phyloP scores from a whole-genome alignment of 2,888 invertebrate species.

The Hanleya hanleyi region DNA sequence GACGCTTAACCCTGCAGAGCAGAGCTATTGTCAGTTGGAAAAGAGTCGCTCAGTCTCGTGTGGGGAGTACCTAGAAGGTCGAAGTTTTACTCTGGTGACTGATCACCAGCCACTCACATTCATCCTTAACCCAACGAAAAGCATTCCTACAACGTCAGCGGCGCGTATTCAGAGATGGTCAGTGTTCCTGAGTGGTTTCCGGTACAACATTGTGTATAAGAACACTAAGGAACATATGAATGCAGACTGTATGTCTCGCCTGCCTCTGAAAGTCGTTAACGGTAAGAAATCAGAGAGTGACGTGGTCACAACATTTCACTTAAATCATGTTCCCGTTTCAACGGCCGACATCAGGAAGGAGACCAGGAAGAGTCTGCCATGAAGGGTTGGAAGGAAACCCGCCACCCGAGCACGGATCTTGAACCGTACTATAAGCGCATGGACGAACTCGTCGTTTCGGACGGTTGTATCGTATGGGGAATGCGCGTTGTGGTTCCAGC shows the following conservation, averaged over 20 bases:
- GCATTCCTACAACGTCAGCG: neutral
- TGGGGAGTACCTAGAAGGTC: slow-evolving; percentile 37
- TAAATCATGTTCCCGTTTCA: neutral
- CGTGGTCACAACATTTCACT: neutral
- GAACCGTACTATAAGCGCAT: slow-evolving; percentile 22
- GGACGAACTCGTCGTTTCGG: slow-evolving; percentile 26
- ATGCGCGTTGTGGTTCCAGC: slow-evolving; percentile 39
- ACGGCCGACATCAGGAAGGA: slow-evolving; percentile 11
- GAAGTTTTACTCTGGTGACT: neutral
- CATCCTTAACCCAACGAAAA: neutral
- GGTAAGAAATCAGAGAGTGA: neutral
- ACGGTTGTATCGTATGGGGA: slow-evolving; percentile 35
- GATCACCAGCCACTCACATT: neutral
- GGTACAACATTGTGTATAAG: neutral
- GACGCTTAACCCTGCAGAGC: slow-evolving; percentile 70
- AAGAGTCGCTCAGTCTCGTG: slow-evolving; percentile 71
- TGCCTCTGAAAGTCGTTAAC: neutral
- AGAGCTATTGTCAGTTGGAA: slow-evolving; percentile 70
- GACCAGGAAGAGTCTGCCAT: slow-evolving; percentile 24
- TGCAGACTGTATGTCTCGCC: no score
- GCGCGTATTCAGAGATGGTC: neutral
- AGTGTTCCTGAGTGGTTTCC: neutral
- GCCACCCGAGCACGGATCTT: slow-evolving; percentile 1
- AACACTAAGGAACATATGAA: slow-evolving; percentile 5
- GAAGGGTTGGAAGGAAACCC: slow-evolving; percentile 26